Base-by-base conservation (phyloP, 2,797 vertebrate genomes). In the Neosalanx taihuensis region DNA sequence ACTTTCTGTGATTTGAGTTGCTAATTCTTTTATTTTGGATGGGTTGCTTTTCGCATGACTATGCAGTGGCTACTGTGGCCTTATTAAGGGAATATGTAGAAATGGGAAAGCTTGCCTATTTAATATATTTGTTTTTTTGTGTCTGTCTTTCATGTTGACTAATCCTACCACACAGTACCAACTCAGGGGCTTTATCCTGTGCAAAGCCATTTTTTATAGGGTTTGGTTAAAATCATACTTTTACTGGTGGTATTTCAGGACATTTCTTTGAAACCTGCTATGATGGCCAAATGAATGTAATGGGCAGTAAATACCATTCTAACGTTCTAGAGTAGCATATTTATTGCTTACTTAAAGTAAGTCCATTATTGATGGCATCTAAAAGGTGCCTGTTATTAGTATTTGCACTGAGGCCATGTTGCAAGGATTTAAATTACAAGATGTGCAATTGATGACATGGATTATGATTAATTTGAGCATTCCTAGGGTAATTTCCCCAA, bases 31-130 rank as follows among this genome's bases (percentile, higher is more conserved):
- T 23, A 71, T 82, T 79, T 79, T 62, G 76, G 76, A 73, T 64
- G 76, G 67, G 83, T 41, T 86, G 86, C 81, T 87, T 80, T 74
- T 83, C 86, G 84, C 85, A 85, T 85, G 89, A 88, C 86, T 90
- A 89, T 89, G 88, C 88, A 89, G 83, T 81, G 56, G 31, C 86
- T 79, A 84, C 66, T 75, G 63, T 87, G 86, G 89, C 88, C 87
- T 91, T 91, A 86, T 67, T 69, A 68, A 73, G 60, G 71, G 70
- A 77, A 69, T 71, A 67, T 68, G 70, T 81, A 66, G 81, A 79
- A 70, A 71, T 75, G 63, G 76, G 59, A 85, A 88, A 83, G 84
- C 41, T 41, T 10, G 37, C 6, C 35, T 57, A 73, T 80, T 81
- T 26, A 26, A 26, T 12, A 0, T 10, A 41, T 87, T 89, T 88